phyloP scores from a whole-genome alignment of 1,140 invertebrate species.

The Drosophila kanapiae region DNA sequence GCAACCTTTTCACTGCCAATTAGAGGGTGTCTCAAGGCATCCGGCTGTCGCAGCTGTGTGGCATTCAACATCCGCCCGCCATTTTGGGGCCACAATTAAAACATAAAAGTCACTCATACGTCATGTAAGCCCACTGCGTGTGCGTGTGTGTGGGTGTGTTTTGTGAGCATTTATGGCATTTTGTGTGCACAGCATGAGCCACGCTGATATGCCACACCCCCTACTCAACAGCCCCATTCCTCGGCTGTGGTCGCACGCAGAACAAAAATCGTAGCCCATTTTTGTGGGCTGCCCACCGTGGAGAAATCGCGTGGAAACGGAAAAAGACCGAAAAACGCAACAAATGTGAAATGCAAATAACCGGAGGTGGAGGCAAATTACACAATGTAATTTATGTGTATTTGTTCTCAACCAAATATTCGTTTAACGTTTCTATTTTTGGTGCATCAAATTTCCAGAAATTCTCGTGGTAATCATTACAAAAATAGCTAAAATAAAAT shows the following conservation, averaged over 20 bases:
- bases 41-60: constrained; percentile 57
- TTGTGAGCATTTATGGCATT: constrained; percentile 69
- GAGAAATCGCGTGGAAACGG: constrained; percentile 10
- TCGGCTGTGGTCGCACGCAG: constrained; percentile 21
- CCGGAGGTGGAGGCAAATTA: neutral
- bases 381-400: constrained; percentile 39
- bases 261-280: constrained; percentile 65
- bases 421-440: constrained; percentile 21
- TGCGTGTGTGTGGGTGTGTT: constrained; percentile 30
- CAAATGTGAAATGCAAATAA: constrained; percentile 36
- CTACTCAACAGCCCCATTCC: neutral
- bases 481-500: constrained; percentile 9
- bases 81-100: constrained; percentile 77
- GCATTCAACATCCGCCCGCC: constrained; percentile 43
- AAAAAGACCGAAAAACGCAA: constrained; percentile 9
- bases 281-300: constrained; percentile 48
- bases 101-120: constrained; percentile 84
- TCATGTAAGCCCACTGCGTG: constrained; percentile 47
- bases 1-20: constrained; percentile 66
- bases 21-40: constrained; percentile 67
- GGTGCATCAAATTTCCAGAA: neutral
- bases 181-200: constrained; percentile 69
- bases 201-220: constrained; percentile 62
- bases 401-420: constrained; percentile 35
- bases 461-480: neutral